Conservation (phyloP, 2,888 invertebrate species). For the Strigamia crassipes region DNA sequence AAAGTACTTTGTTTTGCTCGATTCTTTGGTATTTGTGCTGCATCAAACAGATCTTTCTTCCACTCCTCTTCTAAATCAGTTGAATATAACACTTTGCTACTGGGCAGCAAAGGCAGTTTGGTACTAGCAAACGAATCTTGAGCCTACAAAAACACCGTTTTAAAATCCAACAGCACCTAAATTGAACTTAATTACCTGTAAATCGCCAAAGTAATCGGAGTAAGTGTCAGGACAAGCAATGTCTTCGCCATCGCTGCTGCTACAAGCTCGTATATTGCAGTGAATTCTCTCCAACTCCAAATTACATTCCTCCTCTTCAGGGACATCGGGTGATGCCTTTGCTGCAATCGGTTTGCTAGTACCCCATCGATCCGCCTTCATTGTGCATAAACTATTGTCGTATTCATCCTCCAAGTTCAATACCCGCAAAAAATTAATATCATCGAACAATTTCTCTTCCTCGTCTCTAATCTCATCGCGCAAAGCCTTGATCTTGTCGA, state of each 20-base stretch:
- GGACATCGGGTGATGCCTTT: background rate
- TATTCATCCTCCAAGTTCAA: conserved; percentile 48
- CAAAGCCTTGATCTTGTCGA: conserved; percentile 41
- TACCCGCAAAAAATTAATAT: conserved; percentile 49
- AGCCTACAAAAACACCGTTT: background rate
- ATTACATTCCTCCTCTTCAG: conserved; percentile 48
- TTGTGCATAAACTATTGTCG: conserved; percentile 19
- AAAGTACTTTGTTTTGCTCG: conserved; percentile 22
- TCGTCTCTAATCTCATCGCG: conserved; percentile 49
- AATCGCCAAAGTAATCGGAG: conserved; percentile 43
- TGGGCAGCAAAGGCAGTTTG: conserved; percentile 47
- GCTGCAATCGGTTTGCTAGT: background rate
- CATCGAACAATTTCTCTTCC: conserved; percentile 49
- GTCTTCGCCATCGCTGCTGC: conserved; percentile 47
- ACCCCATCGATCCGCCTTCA: background rate
- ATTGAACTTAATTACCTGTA: conserved; percentile 24
- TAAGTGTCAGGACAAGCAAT: conserved; percentile 43
- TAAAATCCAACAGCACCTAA: background rate
- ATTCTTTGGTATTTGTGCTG: conserved; percentile 50
- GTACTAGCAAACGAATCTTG: conserved; percentile 19
- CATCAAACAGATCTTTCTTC: conserved; percentile 52
- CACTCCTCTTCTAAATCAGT: conserved; percentile 57
- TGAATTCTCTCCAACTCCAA: conserved; percentile 49
- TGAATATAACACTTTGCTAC: conserved; percentile 55
- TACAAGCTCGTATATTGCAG: conserved; percentile 3